Conservation (phyloP, 2,888 invertebrate genomes). For the Choristoneura rosaceana region DNA sequence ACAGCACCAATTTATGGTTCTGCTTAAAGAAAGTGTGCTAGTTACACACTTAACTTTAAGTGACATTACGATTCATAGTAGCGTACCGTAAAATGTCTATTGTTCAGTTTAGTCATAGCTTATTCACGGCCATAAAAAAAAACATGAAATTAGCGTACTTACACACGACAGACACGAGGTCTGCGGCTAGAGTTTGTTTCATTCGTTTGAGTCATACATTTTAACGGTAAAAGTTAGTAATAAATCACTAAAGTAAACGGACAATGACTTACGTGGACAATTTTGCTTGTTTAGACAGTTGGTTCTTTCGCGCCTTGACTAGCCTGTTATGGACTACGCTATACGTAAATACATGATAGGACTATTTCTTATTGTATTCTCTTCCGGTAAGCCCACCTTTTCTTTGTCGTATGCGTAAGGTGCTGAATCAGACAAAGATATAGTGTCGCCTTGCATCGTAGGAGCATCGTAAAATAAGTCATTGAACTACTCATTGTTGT, state of each 20-base stretch:
- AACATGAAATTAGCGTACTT: conserved; percentile 12
- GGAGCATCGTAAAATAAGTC: conserved; percentile 31
- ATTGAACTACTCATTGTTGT: conserved; percentile 42
- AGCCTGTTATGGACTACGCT: background rate
- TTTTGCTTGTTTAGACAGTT: background rate
- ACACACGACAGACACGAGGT: conserved; percentile 20
- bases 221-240: conserved; percentile 36
- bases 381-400: conserved; percentile 53
- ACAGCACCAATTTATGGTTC: background rate
- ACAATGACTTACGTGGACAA: conserved; percentile 14
- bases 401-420: conserved; percentile 58
- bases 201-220: conserved; percentile 23
- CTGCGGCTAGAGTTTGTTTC: conserved; percentile 10
- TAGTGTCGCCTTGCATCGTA: background rate
- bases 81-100: conserved; percentile 13
- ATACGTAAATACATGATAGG: conserved; percentile 29
- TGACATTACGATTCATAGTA: conserved; percentile 9
- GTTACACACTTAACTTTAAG: conserved; percentile 19
- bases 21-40: conserved; percentile 29
- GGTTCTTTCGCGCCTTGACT: conserved; percentile 26
- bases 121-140: conserved; percentile 30
- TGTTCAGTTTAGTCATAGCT: conserved; percentile 18
- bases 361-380: conserved; percentile 30
- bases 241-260: conserved; percentile 22
- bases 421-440: conserved; percentile 53